phyloP scores from a whole-genome alignment of 2,797 vertebrate species.

The Sebastes hopkinsi region DNA sequence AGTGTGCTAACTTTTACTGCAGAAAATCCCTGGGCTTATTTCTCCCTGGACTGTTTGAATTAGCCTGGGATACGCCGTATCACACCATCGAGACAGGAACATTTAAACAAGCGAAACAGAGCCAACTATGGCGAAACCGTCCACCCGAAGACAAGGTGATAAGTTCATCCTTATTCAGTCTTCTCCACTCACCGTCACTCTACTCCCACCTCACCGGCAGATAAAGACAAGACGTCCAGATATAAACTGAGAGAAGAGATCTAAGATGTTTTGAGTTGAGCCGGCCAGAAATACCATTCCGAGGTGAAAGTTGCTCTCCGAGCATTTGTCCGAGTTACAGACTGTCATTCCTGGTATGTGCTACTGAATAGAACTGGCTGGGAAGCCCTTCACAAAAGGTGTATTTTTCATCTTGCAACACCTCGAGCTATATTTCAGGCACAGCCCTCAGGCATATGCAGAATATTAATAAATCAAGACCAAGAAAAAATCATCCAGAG shows the following conservation, averaged over 20 bases:
- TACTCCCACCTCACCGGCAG: slow-evolving; percentile 52
- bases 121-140: slow-evolving; percentile 29
- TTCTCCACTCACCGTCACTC: slow-evolving; percentile 39
- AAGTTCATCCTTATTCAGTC: slow-evolving; percentile 48
- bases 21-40: slow-evolving; percentile 36
- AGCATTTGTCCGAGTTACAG: slow-evolving; percentile 56
- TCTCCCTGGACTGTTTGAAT: slow-evolving; percentile 33
- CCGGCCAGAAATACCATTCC: slow-evolving; percentile 51
- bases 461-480: slow-evolving; percentile 70
- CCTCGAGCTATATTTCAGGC: slow-evolving; percentile 52
- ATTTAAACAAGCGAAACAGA: slow-evolving; percentile 46
- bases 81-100: slow-evolving; percentile 54
- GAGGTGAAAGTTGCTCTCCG: slow-evolving; percentile 46
- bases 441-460: slow-evolving; percentile 38
- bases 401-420: slow-evolving; percentile 57
- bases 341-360: slow-evolving; percentile 68
- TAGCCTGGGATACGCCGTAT: slow-evolving; percentile 32
- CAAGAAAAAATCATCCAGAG: slow-evolving; percentile 39
- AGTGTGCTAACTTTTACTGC: slow-evolving; percentile 8
- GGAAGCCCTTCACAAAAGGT: slow-evolving; percentile 32
- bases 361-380: slow-evolving; percentile 64
- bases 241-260: slow-evolving; percentile 58
- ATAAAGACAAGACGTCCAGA: slow-evolving; percentile 50
- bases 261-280: slow-evolving; percentile 53
- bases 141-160: slow-evolving; percentile 24